A percentile compares a stretch with the other conserved stretches of the same genome.
phyloP scores from a whole-genome alignment of 35 echinoderm and acorn worm genomes.

The Patiria miniata region DNA sequence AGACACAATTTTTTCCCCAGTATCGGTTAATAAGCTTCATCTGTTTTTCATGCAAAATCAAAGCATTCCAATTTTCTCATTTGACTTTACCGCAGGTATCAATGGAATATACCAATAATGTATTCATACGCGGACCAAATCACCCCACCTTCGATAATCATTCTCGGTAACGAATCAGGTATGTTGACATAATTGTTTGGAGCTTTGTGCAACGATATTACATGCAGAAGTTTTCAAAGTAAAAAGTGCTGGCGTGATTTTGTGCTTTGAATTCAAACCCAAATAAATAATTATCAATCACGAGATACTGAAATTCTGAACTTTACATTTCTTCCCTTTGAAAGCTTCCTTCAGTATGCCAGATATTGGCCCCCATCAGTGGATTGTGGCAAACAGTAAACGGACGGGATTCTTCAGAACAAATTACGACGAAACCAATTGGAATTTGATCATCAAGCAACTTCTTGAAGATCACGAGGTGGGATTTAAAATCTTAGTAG shows the following conservation, averaged over 20 bases:
- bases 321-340: too few relatives aligned
- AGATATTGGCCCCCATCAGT: conserved; percentile 26
- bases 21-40: neutral
- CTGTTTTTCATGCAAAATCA: neutral
- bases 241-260: too few relatives aligned
- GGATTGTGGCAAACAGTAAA: conserved; percentile 67
- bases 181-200: too few relatives aligned
- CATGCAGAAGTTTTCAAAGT: too few relatives aligned
- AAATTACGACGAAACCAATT: conserved; percentile 60
- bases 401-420: conserved; percentile 59
- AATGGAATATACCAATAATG: conserved; percentile 33
- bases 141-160: neutral
- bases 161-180: neutral
- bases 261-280: too few relatives aligned
- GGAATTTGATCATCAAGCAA: conserved; percentile 36
- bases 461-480: conserved; percentile 54
- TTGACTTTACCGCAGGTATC: neutral
- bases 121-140: conserved; percentile 18
- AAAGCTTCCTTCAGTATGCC: neutral
- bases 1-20: too few relatives aligned
- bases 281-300: too few relatives aligned
- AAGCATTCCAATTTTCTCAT: neutral
- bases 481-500: too few relatives aligned
- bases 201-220: too few relatives aligned
- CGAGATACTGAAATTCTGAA: too few relatives aligned